A percentile compares a stretch with the other conserved stretches of the same genome.
Conservation (phyloP, 2,888 invertebrate genomes). For the Acronicta aceris region DNA sequence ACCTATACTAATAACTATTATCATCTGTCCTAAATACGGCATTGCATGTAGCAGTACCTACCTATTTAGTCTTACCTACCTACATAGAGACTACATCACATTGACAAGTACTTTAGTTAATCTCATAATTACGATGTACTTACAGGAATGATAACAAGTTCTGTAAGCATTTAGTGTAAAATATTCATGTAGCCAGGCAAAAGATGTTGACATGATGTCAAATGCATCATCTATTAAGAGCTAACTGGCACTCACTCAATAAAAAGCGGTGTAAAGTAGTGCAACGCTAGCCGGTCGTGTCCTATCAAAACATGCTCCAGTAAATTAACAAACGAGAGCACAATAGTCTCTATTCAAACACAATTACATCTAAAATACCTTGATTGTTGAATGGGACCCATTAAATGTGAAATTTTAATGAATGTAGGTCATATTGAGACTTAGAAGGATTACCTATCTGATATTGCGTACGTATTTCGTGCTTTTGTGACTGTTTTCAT, state of each 20-base stretch:
- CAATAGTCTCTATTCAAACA: conserved; percentile 23
- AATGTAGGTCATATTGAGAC: conserved; percentile 26
- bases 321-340: conserved; percentile 29
- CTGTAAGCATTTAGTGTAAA: conserved; percentile 17
- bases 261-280: conserved; percentile 36
- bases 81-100: no score
- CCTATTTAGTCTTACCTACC: no score
- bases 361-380: background rate
- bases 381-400: conserved; percentile 24
- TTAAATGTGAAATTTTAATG: conserved; percentile 37
- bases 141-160: no score
- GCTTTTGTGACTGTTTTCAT: no score
- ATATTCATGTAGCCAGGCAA: conserved; percentile 25
- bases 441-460: conserved; percentile 1
- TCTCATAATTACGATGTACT: no score
- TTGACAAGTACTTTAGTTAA: no score
- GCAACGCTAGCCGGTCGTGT: conserved; percentile 33
- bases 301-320: conserved; percentile 22
- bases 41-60: no score
- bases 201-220: conserved; percentile 61
- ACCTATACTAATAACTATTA: no score
- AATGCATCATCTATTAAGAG: conserved; percentile 58
- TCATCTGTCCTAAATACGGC: no score
- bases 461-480: no score
- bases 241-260: conserved; percentile 37